Base-by-base conservation (phyloP, 2,113 vertebrate species). In the Petromus typicus region DNA sequence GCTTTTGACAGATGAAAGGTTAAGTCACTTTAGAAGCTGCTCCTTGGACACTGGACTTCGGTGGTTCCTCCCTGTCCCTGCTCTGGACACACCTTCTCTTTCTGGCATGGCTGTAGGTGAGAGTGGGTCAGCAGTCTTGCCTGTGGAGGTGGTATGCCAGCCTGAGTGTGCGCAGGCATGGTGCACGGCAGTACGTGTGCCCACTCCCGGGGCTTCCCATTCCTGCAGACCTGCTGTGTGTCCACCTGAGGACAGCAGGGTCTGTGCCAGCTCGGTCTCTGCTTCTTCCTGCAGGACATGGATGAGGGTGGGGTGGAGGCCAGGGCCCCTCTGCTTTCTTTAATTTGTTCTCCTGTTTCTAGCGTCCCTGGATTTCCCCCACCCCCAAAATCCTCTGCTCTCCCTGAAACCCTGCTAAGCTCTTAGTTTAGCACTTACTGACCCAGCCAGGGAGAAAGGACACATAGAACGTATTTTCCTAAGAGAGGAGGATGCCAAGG, bases 351-450 rank as follows among this genome's bases (percentile, higher is more conserved):
- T 66, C 16, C 7, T 84, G 51, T 43, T 94, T 37, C 51, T 2
- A 8, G 32, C 20, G 43, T n/a, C 13, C 18, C 18, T 57, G 34
- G n/a, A 67, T 66, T n/a, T n/a, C 79, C 61, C 79, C 93, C 73
- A 11, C 56, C 84, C n/a, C n/a, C n/a, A n/a, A 18, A 66, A 2
- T 64, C 3, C 4, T 66, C 37, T 23, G 40, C 10, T 34, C n/a
- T 92, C 78, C 34, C 13, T 0, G 3, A 18, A 84, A 11, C 40
- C n/a, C 25, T 6, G 40, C 37, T 6, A 66, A 30, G 23, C 8
- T 76, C 61, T 91, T 76, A 7, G 37, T 95, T 95, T 94, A 66
- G 14, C 89, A 32, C 93, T 90, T 37, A 43, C 3, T 73, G 64
- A 76, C 73, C 23, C 32, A 64, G 22, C 22, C 32, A 69, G 27